phyloP scores from a whole-genome alignment of 2,888 invertebrate genomes.

The Drosophila birchii region DNA sequence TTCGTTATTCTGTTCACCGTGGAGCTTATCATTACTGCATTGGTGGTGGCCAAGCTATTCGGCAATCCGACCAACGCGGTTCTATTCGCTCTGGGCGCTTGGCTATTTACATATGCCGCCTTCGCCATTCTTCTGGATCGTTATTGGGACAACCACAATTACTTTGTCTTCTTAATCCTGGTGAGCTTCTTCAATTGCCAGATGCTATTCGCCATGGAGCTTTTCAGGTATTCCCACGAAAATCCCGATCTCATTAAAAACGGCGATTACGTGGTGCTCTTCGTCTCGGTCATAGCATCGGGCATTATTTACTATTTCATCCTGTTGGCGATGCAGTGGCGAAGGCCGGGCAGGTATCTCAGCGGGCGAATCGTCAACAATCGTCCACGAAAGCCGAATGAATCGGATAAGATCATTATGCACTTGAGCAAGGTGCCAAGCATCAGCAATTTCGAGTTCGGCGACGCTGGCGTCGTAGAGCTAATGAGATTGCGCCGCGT shows the following conservation, averaged over 20 bases:
- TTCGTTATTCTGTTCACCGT: constrained; percentile 59
- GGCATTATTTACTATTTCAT: constrained; percentile 39
- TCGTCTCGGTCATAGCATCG: constrained; percentile 31
- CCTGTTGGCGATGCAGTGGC: constrained; percentile 52
- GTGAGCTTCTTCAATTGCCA: constrained; percentile 71
- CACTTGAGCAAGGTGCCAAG: constrained; percentile 49
- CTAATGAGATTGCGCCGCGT: constrained; percentile 62
- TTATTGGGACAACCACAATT: constrained; percentile 49
- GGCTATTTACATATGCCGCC: constrained; percentile 71
- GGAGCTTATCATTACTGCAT: constrained; percentile 65
- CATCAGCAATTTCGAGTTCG: constrained; percentile 73
- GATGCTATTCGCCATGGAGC: constrained; percentile 62
- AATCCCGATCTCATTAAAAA: neutral
- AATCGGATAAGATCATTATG: neutral
- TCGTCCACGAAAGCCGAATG: constrained; percentile 2
- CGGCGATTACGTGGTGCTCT: constrained; percentile 45
- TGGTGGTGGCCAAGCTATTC: constrained; percentile 63
- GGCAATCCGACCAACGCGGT: constrained; percentile 55
- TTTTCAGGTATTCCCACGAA: constrained; percentile 48
- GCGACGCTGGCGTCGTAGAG: constrained; percentile 61
- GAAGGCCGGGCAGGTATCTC: constrained; percentile 61
- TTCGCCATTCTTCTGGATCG: constrained; percentile 65
- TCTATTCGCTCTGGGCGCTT: constrained; percentile 60
- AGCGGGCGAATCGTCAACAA: constrained; percentile 40
- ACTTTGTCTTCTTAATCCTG: constrained; percentile 55